Evolutionary conservation across 2,888 invertebrate species (phyloP).

Genomic region (Barypeithes pellucidus): DNA sequence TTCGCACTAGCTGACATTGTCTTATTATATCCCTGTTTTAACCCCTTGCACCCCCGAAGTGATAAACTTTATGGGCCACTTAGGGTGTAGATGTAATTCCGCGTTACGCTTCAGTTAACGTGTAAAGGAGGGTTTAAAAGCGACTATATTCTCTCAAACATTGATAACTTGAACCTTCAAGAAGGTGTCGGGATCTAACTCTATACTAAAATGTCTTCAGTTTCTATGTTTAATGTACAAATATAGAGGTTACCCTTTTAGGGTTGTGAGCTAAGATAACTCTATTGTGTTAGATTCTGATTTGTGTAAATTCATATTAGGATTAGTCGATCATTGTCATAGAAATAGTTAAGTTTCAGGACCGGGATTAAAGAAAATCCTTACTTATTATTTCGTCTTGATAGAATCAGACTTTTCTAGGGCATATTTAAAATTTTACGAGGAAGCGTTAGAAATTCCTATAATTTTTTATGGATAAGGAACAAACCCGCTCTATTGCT

Average conservation of each 20-base stretch:
- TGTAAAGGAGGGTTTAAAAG: slow-evolving; percentile 42
- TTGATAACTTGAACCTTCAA: slow-evolving; percentile 38
- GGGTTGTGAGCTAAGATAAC: slow-evolving; percentile 16
- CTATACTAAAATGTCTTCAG: slow-evolving; percentile 24
- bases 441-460: too few species aligned
- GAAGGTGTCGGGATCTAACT: slow-evolving; percentile 30
- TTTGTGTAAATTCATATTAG: slow-evolving; percentile 25
- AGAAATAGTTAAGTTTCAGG: slow-evolving; percentile 6
- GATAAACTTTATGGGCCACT: slow-evolving; percentile 51
- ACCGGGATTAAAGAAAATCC: background rate
- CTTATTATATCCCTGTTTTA: slow-evolving; percentile 19
- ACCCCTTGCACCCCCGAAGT: slow-evolving; percentile 31
- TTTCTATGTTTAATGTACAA: slow-evolving; percentile 21
- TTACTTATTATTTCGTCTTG: too few species aligned
- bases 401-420: too few species aligned
- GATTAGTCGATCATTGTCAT: slow-evolving; percentile 17
- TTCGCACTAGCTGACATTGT: slow-evolving; percentile 36
- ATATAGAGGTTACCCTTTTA: slow-evolving; percentile 26
- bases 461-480: too few species aligned
- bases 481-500: too few species aligned
- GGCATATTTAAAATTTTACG: too few species aligned
- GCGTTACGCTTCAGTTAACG: slow-evolving; percentile 43
- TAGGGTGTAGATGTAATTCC: slow-evolving; percentile 48
- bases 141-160: slow-evolving; percentile 32
- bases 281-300: slow-evolving; percentile 19